Conservation (phyloP, 2,797 vertebrate genomes). For the Phoxinus dragarum region DNA sequence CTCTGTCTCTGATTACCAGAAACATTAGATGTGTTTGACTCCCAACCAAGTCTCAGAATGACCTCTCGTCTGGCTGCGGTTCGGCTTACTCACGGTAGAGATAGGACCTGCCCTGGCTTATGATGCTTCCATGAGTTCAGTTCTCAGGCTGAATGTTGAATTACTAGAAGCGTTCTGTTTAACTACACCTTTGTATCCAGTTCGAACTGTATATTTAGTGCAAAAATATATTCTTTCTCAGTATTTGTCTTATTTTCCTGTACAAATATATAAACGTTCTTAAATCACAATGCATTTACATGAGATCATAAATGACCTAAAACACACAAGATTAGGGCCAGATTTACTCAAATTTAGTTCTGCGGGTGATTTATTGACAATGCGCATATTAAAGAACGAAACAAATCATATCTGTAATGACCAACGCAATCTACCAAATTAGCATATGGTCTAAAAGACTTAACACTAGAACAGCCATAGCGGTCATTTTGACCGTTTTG, state of each 20-base stretch:
- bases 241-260: not conserved
- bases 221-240: not conserved
- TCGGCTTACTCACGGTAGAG: conserved; percentile 28
- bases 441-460: no score
- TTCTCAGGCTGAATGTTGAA: not conserved
- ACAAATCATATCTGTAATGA: not conserved
- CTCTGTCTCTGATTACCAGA: conserved; percentile 50
- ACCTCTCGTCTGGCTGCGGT: conserved; percentile 45
- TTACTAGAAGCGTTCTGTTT: conserved; percentile 10
- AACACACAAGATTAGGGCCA: no score
- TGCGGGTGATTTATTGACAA: not conserved
- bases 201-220: conserved; percentile 1
- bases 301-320: not conserved
- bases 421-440: not conserved
- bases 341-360: not conserved
- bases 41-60: conserved; percentile 43
- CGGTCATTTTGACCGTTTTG: no score
- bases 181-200: not conserved
- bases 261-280: not conserved
- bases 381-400: not conserved
- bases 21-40: conserved; percentile 43
- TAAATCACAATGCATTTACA: not conserved
- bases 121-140: conserved; percentile 29
- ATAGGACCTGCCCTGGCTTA: conserved; percentile 24
- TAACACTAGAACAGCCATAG: no score